Evolutionary conservation across 2,113 vertebrate genomes (phyloP).

Genomic region (Thamnaconus septentrionalis): DNA sequence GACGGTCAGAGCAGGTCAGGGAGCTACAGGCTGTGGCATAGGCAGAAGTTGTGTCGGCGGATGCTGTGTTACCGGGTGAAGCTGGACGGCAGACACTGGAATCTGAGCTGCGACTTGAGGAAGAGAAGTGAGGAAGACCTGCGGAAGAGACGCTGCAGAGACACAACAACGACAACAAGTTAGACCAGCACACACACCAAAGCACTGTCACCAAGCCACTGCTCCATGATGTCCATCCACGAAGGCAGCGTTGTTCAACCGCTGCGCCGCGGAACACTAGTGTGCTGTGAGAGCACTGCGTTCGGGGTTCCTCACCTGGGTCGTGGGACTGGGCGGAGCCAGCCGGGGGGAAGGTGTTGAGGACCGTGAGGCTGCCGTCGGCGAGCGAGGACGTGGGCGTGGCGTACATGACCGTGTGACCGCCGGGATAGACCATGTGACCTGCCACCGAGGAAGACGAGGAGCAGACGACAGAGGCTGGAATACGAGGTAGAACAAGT

Average conservation of each 20-base stretch:
- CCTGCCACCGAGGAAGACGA: slow-evolving; percentile 84
- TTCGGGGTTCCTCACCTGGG: slow-evolving; percentile 18
- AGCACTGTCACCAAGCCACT: neutral
- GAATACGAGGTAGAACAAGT: slow-evolving; percentile 72
- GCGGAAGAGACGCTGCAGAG: slow-evolving; percentile 80
- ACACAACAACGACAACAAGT: neutral
- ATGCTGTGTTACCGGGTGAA: slow-evolving; percentile 80
- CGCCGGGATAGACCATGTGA: slow-evolving; percentile 94
- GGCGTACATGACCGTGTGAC: slow-evolving; percentile 91
- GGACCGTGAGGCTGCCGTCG: slow-evolving; percentile 86
- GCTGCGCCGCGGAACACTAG: too few relatives aligned
- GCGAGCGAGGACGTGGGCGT: slow-evolving; percentile 81
- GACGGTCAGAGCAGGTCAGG: neutral
- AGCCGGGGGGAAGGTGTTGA: slow-evolving; percentile 88
- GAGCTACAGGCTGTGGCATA: neutral
- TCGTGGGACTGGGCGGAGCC: slow-evolving; percentile 82
- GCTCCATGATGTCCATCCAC: too few relatives aligned
- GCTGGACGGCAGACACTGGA: slow-evolving; percentile 91
- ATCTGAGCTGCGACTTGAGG: slow-evolving; percentile 90
- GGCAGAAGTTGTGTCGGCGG: neutral
- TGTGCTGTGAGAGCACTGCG: too few relatives aligned
- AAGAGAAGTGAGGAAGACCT: slow-evolving; percentile 88
- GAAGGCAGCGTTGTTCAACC: too few relatives aligned
- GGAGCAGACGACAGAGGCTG: slow-evolving; percentile 85
- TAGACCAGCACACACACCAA: neutral